Base-by-base conservation (phyloP, 2,113 vertebrate genomes). In the Myotis yumanensis region DNA sequence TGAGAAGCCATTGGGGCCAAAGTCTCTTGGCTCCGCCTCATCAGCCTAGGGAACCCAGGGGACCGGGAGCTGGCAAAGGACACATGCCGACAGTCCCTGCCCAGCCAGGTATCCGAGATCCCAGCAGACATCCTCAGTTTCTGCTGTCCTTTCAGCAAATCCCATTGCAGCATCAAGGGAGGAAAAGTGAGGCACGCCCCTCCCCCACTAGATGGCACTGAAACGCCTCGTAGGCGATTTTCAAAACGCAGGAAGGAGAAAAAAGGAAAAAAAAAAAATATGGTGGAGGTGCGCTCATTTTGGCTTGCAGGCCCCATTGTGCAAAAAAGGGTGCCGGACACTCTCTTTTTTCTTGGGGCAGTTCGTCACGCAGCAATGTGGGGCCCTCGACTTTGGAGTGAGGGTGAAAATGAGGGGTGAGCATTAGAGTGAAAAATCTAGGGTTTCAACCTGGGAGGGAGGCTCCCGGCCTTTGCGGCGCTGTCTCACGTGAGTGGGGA, bases 151-250 rank as follows among this genome's bases (percentile, higher is more conserved):
- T 80, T 66, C n/a, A 57, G 43, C 76, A 37, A 71, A 89, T 81
- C 79, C 89, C 64, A 16, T 30, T 20, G 92, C 52, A 35, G 79
- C 91, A 93, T 57, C 59, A 30, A 20, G 93, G 40, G 46, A 64
- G 25, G 2, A 43, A 80, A 76, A 82, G 64, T 11, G 54, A 95
- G 93, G 72, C 84, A 1, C 22, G 97, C 98, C 98, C 98, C 98
- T 98, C 98, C 98, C 98, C 98, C 98, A 98, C 98, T 98, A 98
- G 98, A 97, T 98, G 98, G 98, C 98, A 98, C 98, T 98, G 98
- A 98, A 96, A 97, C 97, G 85, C 97, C 94, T 97, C 20, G 85
- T 95, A 97, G 93, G 93, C 91, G 96, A 96, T 90, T 96, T 96
- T 98, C 94, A 94, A 97, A 96, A 77, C 40, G 17, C 85, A 95